Base-by-base conservation (phyloP, 2,888 invertebrate species). In the Patella ulyssiponensis region DNA sequence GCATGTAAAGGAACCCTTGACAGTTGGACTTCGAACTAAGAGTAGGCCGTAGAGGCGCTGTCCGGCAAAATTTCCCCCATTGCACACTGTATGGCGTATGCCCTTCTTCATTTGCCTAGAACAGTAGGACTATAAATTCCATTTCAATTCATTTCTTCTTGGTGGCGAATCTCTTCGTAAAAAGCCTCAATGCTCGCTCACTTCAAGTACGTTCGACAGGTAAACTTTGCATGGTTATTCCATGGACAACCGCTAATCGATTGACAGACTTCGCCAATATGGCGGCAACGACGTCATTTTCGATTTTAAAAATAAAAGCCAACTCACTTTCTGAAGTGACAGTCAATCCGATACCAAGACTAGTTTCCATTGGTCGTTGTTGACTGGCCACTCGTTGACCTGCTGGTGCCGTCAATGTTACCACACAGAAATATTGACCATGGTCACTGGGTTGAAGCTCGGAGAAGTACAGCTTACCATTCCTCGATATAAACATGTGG, bases 381-480 rank as follows among this genome's bases (percentile, higher is more conserved):
- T 17, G n/a, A 1, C 85, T 84, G 70, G 83, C 81, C 23, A 86
- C 52, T 0, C 4, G 54, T 27, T 84, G 80, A 2, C 82, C 85
- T 11, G 79, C 78, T 0, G 79, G 78, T 7, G 86, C 79, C 0
- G 82, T 77, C 64, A 88, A 79, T 0, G 85, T 86, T 4, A 87
- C 87, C 0, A 86, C 74, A 75, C 88, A 88, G 72, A 82, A 84
- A 72, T 87, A 88, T n/a, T 81, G 44, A 1, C 84, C 88, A 1
- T 69, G 73, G 74, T 90, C 90, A 76, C 97, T 96, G 56, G 95
- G 95, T 92, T 98, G 98, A 84, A 98, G 93, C 11, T 96, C 96
- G 51, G 98, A 97, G 90, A 98, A 98, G 90, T 98, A 98, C 20
- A 98, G 93, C 9, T 97, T 96, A 64, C 98, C 98, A 93, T 98